Conservation (phyloP, 1,140 invertebrate genomes). For the Contarinia nasturtii region DNA sequence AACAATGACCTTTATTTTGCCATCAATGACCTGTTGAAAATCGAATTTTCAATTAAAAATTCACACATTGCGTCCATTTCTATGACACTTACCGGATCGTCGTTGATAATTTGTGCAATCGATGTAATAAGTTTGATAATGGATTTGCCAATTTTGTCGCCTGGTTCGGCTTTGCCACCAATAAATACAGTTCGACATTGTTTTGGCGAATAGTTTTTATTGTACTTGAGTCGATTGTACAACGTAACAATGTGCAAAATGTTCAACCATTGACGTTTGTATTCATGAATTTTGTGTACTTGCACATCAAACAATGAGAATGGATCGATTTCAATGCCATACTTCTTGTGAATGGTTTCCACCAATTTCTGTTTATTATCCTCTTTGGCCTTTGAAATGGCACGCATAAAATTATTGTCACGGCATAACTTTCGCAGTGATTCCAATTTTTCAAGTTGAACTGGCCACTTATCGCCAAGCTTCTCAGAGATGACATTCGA, state of each 20-base stretch:
- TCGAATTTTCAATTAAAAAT: too few relatives aligned
- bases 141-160: conserved; percentile 95
- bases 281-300: conserved; percentile 98
- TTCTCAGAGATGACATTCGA: conserved; percentile 92
- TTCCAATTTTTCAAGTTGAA: conserved; percentile 73
- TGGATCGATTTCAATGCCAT: conserved; percentile 78
- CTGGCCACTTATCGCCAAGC: conserved; percentile 93
- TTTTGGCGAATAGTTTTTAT: conserved; percentile 65
- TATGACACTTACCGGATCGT: conserved; percentile 95
- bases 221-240: conserved; percentile 93
- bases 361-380: conserved; percentile 92
- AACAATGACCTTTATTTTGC: conserved; percentile 89
- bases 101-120: conserved; percentile 85
- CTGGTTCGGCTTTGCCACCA: conserved; percentile 95
- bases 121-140: conserved; percentile 94
- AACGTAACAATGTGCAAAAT: conserved; percentile 89
- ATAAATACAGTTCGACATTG: conserved; percentile 97
- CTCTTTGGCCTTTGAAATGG: conserved; percentile 85
- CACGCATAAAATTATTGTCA: conserved; percentile 73
- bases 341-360: conserved; percentile 69
- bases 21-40: conserved; percentile 84
- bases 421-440: conserved; percentile 69
- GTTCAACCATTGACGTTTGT: conserved; percentile 94
- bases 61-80: too few relatives aligned
- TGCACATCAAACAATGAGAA: conserved; percentile 96